Evolutionary conservation across 2,113 vertebrate genomes (phyloP).

Genomic region (Hydropotes inermis): DNA sequence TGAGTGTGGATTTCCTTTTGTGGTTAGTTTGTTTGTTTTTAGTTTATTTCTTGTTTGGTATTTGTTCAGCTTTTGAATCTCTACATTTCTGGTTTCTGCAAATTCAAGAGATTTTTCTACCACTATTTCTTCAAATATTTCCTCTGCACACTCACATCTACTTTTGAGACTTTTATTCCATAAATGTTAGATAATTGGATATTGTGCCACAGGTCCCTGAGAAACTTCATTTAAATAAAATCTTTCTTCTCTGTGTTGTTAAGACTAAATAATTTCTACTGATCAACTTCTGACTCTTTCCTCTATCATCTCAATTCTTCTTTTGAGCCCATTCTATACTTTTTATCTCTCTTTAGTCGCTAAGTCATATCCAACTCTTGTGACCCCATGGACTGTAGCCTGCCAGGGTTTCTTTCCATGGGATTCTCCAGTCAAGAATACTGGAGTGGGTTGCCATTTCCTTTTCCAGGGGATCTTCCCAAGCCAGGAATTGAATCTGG

Average conservation of each 20-base stretch:
- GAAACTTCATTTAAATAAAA: background rate
- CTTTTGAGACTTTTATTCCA: background rate
- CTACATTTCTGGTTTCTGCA: background rate
- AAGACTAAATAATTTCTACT: background rate
- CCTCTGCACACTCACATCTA: background rate
- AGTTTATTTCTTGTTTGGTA: background rate
- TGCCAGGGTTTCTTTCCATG: background rate
- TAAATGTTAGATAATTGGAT: background rate
- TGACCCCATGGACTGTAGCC: background rate
- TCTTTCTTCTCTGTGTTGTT: background rate
- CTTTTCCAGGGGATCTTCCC: background rate
- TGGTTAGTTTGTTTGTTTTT: background rate
- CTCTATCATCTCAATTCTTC: background rate
- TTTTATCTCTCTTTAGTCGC: background rate
- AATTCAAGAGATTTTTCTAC: background rate
- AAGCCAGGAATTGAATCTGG: background rate
- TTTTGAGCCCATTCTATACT: background rate
- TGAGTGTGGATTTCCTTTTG: background rate
- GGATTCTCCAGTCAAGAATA: background rate
- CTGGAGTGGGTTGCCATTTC: background rate
- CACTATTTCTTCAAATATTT: background rate
- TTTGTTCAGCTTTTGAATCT: background rate
- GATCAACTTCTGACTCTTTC: background rate
- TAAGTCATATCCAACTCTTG: background rate
- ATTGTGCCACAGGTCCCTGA: background rate